Conservation (phyloP, 2,113 vertebrate species). For the Stictonetta naevosa region DNA sequence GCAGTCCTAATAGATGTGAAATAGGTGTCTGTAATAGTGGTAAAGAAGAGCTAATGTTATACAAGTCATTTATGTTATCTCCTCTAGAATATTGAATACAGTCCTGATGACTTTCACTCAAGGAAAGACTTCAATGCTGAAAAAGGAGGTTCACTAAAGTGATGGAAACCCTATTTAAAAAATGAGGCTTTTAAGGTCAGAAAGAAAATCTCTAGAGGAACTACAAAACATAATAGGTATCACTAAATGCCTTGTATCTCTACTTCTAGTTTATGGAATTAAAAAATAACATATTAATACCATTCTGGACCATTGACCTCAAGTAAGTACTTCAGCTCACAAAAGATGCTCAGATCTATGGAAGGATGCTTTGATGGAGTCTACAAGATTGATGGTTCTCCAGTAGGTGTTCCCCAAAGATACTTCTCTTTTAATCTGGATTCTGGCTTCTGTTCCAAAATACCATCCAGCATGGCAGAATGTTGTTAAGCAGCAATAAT, state of each 20-base stretch:
- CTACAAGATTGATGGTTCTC: not conserved
- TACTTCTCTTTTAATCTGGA: not conserved
- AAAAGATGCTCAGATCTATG: not conserved
- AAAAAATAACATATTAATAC: not conserved
- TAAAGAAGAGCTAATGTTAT: not conserved
- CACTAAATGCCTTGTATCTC: not conserved
- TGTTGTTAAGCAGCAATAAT: not conserved
- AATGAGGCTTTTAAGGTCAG: not conserved
- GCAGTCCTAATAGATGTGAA: not conserved
- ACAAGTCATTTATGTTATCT: not conserved
- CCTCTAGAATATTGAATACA: not conserved
- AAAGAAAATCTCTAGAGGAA: not conserved
- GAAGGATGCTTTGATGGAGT: not conserved
- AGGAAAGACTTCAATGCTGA: not conserved
- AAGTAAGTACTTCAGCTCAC: not conserved
- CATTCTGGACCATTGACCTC: not conserved
- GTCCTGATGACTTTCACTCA: not conserved
- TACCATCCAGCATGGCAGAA: rapidly evolving
- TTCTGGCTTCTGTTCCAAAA: not conserved
- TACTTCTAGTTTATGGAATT: not conserved
- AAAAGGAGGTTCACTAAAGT: not conserved
- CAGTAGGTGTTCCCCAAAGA: not conserved
- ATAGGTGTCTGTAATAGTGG: not conserved
- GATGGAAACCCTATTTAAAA: not conserved
- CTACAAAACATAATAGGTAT: not conserved